These are phyloP conservation scores for Gonioctena quinquepunctata DNA, from an alignment of 1,140 invertebrate genomes.

Conservation along the genomic window DNA sequence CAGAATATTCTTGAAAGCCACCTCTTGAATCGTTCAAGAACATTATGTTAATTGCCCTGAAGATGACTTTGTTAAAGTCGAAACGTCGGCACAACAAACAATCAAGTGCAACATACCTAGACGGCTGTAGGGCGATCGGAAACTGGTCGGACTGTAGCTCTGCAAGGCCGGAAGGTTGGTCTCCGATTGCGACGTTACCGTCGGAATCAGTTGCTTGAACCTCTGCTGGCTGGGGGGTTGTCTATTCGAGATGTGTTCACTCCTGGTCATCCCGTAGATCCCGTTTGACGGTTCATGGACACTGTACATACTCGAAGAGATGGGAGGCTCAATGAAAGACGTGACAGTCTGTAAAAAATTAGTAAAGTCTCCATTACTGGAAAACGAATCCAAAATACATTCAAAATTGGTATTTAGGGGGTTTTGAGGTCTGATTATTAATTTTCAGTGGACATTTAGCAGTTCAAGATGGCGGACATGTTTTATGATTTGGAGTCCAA, in stretches of 20 bases:
- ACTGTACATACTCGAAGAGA: slow-evolving; percentile 50
- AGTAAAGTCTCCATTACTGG: not conserved
- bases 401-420: too few species aligned
- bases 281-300: slow-evolving; percentile 45
- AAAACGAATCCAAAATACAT: too few species aligned
- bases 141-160: slow-evolving; percentile 48
- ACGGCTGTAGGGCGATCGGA: slow-evolving; percentile 38
- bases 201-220: slow-evolving; percentile 35
- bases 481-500: too few species aligned
- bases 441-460: too few species aligned
- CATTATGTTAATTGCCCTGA: too few species aligned
- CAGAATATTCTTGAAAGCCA: too few species aligned
- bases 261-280: slow-evolving; percentile 41
- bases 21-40: too few species aligned
- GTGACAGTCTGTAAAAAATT: slow-evolving; percentile 35
- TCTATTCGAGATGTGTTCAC: slow-evolving; percentile 38
- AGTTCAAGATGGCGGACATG: too few species aligned
- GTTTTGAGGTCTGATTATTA: too few species aligned
- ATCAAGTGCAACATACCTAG: too few species aligned
- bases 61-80: too few species aligned
- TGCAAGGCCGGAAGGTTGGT: slow-evolving; percentile 50
- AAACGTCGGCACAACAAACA: too few species aligned
- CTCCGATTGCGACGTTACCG: slow-evolving; percentile 51
- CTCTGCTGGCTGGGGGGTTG: slow-evolving; percentile 37
- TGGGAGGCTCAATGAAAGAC: slow-evolving; percentile 38